Evolutionary conservation across 2,888 invertebrate genomes (phyloP), one percentile per base, ranked within the genome.

Genomic region (Hirtodrosophila duncani): DNA sequence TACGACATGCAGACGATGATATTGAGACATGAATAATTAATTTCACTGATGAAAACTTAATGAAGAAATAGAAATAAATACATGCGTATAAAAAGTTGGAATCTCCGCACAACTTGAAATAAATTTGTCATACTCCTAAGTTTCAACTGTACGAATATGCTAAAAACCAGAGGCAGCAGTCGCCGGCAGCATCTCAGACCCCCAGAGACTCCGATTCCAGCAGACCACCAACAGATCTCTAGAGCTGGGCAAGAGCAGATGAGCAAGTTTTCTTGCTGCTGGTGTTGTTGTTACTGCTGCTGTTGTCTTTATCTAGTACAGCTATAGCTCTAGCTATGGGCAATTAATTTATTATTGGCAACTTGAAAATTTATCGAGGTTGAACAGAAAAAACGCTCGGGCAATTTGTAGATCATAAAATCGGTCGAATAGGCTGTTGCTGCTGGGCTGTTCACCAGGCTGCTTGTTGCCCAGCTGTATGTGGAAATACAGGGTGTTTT

Each of bases 61-160:
- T 79, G 81, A 80, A 79, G 69, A 80, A 77, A 80, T 77, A 68
- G 71, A 67, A 68, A 79, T 57, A 57, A 59, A 61, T 13, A 52
- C 21, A 41, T 30, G 49, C 30, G 44, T 30, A 39, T 9, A 24
- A 62, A 67, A 50, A 46, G 63, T 62, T 55, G 64, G 64, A 71
- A 63, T 75, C 63, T 74, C 55, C 60, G 24, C 58, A 30, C 61
- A 53, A 70, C 61, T 70, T 63, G 60, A 83, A 77, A 78, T 71
- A 71, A 74, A 82, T 83, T 82, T 82, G 83, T 83, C 83, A 82
- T 78, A 78, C n/a, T n/a, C n/a, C n/a, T n/a, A n/a, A n/a, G 83
- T 79, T 74, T 71, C 60, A 48, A 51, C 39, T 43, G 39, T 50
- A 61, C 58, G 55, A 64, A 52, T 78, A 68, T 67, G 70, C 60